Conservation (phyloP, 2,888 invertebrate genomes). For the Drosophila picticornis region DNA sequence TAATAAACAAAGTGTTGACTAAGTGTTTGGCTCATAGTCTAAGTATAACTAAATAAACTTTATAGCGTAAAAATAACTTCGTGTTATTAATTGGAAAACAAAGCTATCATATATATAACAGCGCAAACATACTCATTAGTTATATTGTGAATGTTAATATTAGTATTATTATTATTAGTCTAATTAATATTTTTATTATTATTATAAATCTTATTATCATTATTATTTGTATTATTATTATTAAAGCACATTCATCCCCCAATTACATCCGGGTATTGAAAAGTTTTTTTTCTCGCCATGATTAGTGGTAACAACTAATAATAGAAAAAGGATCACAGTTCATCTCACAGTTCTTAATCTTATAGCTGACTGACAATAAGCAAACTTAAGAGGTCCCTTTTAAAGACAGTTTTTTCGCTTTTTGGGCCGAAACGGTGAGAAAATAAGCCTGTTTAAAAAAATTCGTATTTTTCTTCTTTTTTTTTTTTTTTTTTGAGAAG, state of each 20-base stretch:
- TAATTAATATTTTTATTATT: too few relatives aligned
- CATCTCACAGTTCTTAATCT: neutral
- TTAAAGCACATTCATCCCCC: neutral
- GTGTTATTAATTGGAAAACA: too few relatives aligned
- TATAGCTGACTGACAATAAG: neutral
- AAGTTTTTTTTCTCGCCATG: neutral
- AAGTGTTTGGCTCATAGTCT: too few relatives aligned
- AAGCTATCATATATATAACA: too few relatives aligned
- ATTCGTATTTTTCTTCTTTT: neutral
- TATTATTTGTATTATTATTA: too few relatives aligned
- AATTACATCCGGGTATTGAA: neutral
- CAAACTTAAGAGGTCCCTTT: neutral
- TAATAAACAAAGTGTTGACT: too few relatives aligned
- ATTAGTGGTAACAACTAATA: neutral
- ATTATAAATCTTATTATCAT: too few relatives aligned
- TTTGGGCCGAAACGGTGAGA: slow-evolving; percentile 31
- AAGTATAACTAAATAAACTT: too few relatives aligned
- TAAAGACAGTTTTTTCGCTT: neutral
- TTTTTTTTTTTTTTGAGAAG: neutral
- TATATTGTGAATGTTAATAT: neutral
- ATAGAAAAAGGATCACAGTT: neutral
- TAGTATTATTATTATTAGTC: too few relatives aligned
- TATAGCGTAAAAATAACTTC: too few relatives aligned
- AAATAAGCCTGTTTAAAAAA: slow-evolving; percentile 57
- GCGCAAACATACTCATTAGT: neutral